Conservation (phyloP, 1,140 invertebrate genomes). For the Drosophila gunungcola region DNA sequence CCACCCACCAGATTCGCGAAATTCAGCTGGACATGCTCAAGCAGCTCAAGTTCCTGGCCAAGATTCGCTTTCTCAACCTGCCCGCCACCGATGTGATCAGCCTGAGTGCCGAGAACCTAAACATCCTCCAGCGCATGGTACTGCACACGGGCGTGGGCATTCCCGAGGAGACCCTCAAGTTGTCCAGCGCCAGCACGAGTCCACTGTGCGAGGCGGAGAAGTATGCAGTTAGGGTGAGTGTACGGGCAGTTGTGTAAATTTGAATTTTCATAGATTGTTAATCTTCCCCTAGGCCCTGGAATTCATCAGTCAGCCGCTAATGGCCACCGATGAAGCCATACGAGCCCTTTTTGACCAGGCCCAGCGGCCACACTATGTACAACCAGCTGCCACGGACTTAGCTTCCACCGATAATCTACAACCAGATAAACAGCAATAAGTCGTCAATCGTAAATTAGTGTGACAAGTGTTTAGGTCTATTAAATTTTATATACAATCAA, state of each 20-base stretch:
- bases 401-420: conserved; percentile 5
- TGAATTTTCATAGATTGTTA: neutral
- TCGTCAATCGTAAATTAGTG: conserved; percentile 8
- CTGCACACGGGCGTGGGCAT: conserved; percentile 81
- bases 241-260: too few relatives aligned
- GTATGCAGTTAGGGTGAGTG: conserved; percentile 77
- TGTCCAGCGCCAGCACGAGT: conserved; percentile 66
- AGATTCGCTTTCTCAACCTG: conserved; percentile 72
- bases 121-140: conserved; percentile 78
- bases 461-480: conserved; percentile 26
- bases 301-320: conserved; percentile 76
- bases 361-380: conserved; percentile 60
- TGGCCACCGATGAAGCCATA: conserved; percentile 83
- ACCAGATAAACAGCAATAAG: conserved; percentile 39
- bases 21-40: conserved; percentile 89
- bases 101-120: conserved; percentile 81
- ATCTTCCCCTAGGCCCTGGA: conserved; percentile 62
- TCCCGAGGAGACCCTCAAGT: conserved; percentile 65
- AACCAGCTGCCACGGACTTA: conserved; percentile 5
- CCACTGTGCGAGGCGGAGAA: conserved; percentile 83
- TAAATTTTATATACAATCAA: conserved; percentile 46
- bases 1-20: conserved; percentile 89
- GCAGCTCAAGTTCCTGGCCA: conserved; percentile 85
- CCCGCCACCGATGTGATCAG: conserved; percentile 85
- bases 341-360: conserved; percentile 79